Evolutionary conservation across 1,140 invertebrate species (phyloP), one percentile per base, ranked within the genome.

Genomic region (Calephelis virginiensis): DNA sequence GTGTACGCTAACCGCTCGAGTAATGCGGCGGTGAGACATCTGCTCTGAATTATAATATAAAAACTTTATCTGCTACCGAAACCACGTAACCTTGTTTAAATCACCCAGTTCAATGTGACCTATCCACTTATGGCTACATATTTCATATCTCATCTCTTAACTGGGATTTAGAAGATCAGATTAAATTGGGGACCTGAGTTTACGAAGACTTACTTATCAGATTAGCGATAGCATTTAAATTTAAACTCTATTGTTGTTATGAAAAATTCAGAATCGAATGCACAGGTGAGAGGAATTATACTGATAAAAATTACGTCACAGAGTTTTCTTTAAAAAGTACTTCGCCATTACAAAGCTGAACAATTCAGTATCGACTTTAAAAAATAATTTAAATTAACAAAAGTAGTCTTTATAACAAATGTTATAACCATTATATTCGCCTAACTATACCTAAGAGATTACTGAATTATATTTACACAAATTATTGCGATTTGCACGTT

Each of bases 171-270:
- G 45, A 38, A 61, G 65, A 40, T 72, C 66, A 64, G 38, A 47
- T 38, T 72, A 68, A 60, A 72, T 47, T 74, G 70, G 66, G 53
- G 17, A 61, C 28, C 43, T 45, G 48, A 64, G 64, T 71, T 63
- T 66, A 37, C 28, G 13, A 64, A 68, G 73, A 74, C 72, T 72
- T 56, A 63, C 67, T 68, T 72, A 74, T 74, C 73, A 53, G 60
- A 66, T 64, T 56, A 67, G 12, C 38, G 56, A 50, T 12, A 8
- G 46, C 13, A 37, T 38, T 10, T 43, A 60, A 47, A 40, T 67
- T 53, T 69, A n/a, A 17, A 56, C 63, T 62, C n/a, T 70, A 70
- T 38, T 9, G 0, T 13, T 9, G 14, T 3, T n/a, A 0, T 0
- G 40, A 66, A 70, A 43, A 46, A 46, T 62, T 50, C 2, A 66